Conservation (phyloP, 2,797 vertebrate genomes). For the Rhynchotus rufescens region DNA sequence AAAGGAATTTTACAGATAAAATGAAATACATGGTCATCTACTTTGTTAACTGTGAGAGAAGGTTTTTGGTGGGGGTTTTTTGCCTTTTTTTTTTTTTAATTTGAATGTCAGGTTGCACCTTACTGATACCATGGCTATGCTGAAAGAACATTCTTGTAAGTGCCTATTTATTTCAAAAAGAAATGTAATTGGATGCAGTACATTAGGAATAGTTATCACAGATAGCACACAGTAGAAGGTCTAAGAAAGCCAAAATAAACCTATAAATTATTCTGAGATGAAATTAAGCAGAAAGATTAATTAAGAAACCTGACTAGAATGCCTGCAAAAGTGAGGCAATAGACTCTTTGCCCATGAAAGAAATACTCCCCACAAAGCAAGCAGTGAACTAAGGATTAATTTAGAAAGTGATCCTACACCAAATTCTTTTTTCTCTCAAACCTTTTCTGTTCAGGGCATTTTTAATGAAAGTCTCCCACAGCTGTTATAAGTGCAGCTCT, state of each 20-base stretch:
- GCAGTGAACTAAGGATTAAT: background rate
- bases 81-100: background rate
- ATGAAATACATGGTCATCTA: background rate
- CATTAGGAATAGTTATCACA: background rate
- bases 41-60: background rate
- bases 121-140: background rate
- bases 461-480: background rate
- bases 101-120: background rate
- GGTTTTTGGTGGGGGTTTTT: too few species aligned
- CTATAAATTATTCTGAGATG: background rate
- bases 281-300: slow-evolving; percentile 14
- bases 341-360: background rate
- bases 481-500: background rate
- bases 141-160: background rate
- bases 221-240: background rate
- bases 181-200: background rate
- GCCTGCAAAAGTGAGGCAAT: background rate
- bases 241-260: background rate
- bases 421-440: background rate
- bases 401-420: background rate
- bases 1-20: background rate
- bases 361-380: background rate
- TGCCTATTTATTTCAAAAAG: background rate
- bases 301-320: slow-evolving; percentile 10
- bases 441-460: background rate